These are phyloP conservation scores for Scelioninae gen. 1 DNA, from an alignment of 2,888 invertebrate species.

Conservation along the genomic window DNA sequence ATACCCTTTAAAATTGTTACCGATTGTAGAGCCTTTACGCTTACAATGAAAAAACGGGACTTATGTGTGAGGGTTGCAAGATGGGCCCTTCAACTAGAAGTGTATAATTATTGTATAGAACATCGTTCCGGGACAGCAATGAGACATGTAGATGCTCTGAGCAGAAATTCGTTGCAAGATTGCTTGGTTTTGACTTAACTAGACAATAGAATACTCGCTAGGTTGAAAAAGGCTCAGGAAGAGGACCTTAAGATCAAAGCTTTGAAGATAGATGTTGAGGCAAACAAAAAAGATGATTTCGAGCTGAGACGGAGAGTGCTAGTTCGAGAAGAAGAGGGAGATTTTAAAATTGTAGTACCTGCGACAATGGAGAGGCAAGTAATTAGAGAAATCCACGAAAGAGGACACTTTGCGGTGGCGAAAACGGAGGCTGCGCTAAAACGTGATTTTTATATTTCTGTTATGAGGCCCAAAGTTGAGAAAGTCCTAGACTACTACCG, in stretches of 20 bases:
- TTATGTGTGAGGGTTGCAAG: constrained; percentile 1
- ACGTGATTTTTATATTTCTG: not conserved
- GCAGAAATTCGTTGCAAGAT: constrained; percentile 24
- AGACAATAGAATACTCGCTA: constrained; percentile 10
- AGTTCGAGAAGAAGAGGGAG: not conserved
- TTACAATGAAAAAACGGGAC: constrained; percentile 18
- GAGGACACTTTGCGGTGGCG: constrained; percentile 4
- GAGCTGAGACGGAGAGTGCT: not conserved
- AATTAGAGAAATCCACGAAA: not conserved
- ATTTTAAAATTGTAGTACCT: constrained; percentile 6
- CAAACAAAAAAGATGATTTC: constrained; percentile 1
- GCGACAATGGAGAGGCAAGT: not conserved
- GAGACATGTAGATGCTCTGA: constrained; percentile 44
- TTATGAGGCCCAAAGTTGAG: not conserved
- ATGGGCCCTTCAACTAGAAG: constrained; percentile 25
- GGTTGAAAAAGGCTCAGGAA: constrained; percentile 27
- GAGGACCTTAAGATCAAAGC: not conserved
- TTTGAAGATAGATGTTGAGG: not conserved
- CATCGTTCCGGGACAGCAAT: constrained; percentile 37
- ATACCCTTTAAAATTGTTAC: constrained; percentile 34
- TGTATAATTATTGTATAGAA: constrained; percentile 33
- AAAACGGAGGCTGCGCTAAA: constrained; percentile 6
- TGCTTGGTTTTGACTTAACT: constrained; percentile 12
- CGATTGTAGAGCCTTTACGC: not conserved
- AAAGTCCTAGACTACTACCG: not conserved